phyloP scores from a whole-genome alignment of 2,888 invertebrate species.

The Phyllotreta striolata region DNA sequence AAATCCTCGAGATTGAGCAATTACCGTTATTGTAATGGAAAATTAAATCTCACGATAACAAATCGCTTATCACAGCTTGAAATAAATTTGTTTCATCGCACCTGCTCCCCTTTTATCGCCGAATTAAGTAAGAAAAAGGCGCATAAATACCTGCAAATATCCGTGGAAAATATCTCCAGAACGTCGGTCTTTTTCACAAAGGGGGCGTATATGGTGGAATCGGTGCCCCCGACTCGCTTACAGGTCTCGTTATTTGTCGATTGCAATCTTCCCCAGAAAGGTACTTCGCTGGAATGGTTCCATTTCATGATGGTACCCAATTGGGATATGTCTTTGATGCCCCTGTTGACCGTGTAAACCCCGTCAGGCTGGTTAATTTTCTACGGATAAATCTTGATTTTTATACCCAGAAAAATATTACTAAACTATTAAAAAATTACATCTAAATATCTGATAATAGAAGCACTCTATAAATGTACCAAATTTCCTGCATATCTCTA shows the following conservation, averaged over 20 bases:
- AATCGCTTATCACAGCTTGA: background rate
- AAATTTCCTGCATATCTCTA: background rate
- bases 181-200: conserved; percentile 63
- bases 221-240: conserved; percentile 65
- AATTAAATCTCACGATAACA: background rate
- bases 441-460: no score
- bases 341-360: conserved; percentile 65
- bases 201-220: conserved; percentile 71
- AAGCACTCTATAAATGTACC: no score
- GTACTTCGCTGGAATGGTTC: conserved; percentile 57
- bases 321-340: conserved; percentile 60
- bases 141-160: conserved; percentile 70
- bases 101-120: background rate
- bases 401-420: background rate
- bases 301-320: conserved; percentile 64
- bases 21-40: no score
- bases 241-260: conserved; percentile 55
- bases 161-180: conserved; percentile 67
- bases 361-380: conserved; percentile 61
- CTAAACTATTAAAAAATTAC: no score
- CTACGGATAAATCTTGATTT: conserved; percentile 35
- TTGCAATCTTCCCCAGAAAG: conserved; percentile 58
- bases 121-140: background rate
- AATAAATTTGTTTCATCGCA: background rate
- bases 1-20: no score